Evolutionary conservation across 1,140 invertebrate species (phyloP).

Genomic region (Anagrus nilaparvatae): DNA sequence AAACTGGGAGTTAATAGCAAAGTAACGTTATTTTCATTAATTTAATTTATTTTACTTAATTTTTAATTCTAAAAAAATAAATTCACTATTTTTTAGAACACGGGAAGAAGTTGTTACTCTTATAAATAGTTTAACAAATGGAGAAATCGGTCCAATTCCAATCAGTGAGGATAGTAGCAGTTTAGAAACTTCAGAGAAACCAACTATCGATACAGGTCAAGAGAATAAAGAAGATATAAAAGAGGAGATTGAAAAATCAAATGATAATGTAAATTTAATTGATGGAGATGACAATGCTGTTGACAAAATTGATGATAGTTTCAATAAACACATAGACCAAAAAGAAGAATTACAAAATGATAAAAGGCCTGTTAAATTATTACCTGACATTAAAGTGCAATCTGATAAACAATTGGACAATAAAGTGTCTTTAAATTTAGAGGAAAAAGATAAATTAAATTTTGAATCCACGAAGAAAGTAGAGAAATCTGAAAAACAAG

Average conservation of each 20-base stretch:
- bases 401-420: too few relatives aligned
- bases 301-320: too few relatives aligned
- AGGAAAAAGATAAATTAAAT: too few relatives aligned
- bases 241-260: slow-evolving; percentile 25
- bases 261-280: too few relatives aligned
- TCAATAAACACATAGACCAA: too few relatives aligned
- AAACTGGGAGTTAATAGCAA: slow-evolving; percentile 87
- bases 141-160: slow-evolving; percentile 41
- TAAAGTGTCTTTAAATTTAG: too few relatives aligned
- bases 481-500: slow-evolving; percentile 18
- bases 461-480: too few relatives aligned
- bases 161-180: slow-evolving; percentile 41
- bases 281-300: too few relatives aligned
- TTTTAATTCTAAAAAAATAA: slow-evolving; percentile 3
- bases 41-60: neutral
- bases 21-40: slow-evolving; percentile 44
- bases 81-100: slow-evolving; percentile 43
- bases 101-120: slow-evolving; percentile 64
- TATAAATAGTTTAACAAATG: slow-evolving; percentile 59
- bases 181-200: slow-evolving; percentile 39
- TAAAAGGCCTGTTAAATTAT: too few relatives aligned
- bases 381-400: too few relatives aligned
- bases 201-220: slow-evolving; percentile 44
- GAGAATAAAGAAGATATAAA: too few relatives aligned
- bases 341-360: too few relatives aligned